Base-by-base conservation (phyloP, 1,140 invertebrate species). In the Drosophila lowei region DNA sequence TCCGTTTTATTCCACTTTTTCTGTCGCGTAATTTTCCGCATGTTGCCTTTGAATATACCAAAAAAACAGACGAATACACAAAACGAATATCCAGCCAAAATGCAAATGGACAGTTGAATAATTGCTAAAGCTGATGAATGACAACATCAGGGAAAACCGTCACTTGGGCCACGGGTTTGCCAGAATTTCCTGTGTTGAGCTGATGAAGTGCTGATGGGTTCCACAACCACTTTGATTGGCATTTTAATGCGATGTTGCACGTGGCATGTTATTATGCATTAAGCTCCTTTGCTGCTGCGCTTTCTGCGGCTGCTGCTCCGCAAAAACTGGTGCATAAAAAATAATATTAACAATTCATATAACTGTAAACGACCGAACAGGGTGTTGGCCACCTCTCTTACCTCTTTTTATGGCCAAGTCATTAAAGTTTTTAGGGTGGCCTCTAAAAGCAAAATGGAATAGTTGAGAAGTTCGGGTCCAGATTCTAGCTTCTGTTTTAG, bases 21-120 rank as follows among this genome's bases (percentile, higher is more conserved):
- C 65, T 64, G 71, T 76, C 70, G 83, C 83, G 74, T 88, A 86
- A 86, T 86, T 88, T 86, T 86, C 83, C 83, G 83, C 83, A 83
- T 83, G 74, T 81, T 88, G 83, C 74, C 18, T 88, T 77, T 73
- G 66, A 72, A 70, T 61, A 46, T 49, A 2, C 6, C 41, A 18
- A 52, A 52, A 61, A 63, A 46, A 49, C 61, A 48, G 8, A 9
- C 2, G 8, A 41, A 38, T 9, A 25, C 13, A 63, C 18, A 34
- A 47, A 25, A 42, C 38, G 28, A 38, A 38, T 47, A n/a, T 21
- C 23, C 25, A n/a, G 43, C 9, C 42, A 70, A 67, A 56, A 77
- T 80, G 81, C 70, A 78, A 86, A 88, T 73, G 83, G 66, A 79
- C 77, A 81, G 70, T 72, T 83, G 44, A 88, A 81, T 78, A 88